Percentiles rank a stretch among this genome's conserved stretches.
Conservation (phyloP, 2,113 vertebrate species). For the Peromyscus leucopus region DNA sequence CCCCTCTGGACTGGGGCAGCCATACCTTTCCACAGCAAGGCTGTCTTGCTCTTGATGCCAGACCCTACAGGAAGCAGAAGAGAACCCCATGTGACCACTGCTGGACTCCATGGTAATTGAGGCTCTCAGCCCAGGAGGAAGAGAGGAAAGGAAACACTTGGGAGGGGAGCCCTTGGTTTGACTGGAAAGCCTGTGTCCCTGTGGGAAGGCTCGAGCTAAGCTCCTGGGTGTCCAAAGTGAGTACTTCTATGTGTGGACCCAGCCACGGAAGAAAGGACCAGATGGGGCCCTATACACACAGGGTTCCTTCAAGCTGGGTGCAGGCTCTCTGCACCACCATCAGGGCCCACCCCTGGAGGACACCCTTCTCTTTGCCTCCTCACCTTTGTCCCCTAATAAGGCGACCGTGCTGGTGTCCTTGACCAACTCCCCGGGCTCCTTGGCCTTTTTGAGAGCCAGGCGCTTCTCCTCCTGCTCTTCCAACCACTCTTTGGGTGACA, state of each 20-base stretch:
- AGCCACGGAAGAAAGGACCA: neutral
- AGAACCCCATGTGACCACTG: neutral
- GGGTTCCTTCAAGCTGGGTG: neutral
- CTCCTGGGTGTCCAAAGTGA: neutral
- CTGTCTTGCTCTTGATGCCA: neutral
- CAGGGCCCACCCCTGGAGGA: neutral
- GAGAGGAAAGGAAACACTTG: neutral
- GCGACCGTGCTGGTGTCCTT: rapidly evolving
- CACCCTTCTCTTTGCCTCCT: neutral
- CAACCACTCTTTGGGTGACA: slow-evolving; percentile 94
- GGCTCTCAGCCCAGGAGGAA: neutral
- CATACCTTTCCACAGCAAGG: neutral
- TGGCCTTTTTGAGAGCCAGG: neutral
- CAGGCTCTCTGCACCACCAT: neutral
- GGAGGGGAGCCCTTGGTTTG: neutral
- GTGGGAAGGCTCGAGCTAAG: neutral
- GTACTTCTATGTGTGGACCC: neutral
- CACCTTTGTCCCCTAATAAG: neutral
- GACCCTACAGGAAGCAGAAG: slow-evolving; percentile 45
- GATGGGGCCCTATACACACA: neutral
- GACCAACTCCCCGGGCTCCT: neutral
- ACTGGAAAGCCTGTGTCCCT: neutral
- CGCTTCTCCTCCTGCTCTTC: slow-evolving; percentile 84
- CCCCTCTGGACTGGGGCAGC: neutral
- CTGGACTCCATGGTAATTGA: neutral